phyloP scores from a whole-genome alignment of 2,888 invertebrate genomes.

The Nemoura dubitans region DNA sequence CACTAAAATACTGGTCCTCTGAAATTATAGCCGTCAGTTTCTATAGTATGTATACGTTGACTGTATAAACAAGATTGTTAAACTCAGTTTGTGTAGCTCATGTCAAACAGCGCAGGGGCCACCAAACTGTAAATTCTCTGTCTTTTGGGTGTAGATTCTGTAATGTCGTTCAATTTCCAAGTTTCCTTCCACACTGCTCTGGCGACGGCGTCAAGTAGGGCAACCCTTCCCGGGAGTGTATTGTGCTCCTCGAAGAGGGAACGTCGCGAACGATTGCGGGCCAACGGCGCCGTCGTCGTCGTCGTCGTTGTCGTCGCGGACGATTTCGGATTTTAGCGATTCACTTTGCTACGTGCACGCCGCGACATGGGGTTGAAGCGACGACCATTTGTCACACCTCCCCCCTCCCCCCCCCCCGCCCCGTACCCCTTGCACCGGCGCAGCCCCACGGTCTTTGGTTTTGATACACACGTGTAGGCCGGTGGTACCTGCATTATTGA shows the following conservation, averaged over 20 bases:
- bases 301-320: not conserved
- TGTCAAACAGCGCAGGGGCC: not conserved
- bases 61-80: no score
- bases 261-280: not conserved
- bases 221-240: not conserved
- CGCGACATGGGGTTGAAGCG: not conserved
- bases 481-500: slow-evolving; percentile 32
- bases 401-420: not conserved
- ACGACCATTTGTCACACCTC: not conserved
- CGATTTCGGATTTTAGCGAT: not conserved
- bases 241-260: not conserved
- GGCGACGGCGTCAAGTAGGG: not conserved
- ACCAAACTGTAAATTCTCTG: not conserved
- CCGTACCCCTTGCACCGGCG: not conserved
- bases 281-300: no score
- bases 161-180: no score
- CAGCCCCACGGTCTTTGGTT: not conserved
- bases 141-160: not conserved
- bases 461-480: not conserved
- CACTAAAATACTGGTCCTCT: no score
- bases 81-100: no score
- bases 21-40: no score
- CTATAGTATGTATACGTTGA: no score
- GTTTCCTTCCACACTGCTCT: no score
- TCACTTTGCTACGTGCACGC: not conserved